Base-by-base conservation (phyloP, 2,888 invertebrate genomes). In the Deilephila porcellus region DNA sequence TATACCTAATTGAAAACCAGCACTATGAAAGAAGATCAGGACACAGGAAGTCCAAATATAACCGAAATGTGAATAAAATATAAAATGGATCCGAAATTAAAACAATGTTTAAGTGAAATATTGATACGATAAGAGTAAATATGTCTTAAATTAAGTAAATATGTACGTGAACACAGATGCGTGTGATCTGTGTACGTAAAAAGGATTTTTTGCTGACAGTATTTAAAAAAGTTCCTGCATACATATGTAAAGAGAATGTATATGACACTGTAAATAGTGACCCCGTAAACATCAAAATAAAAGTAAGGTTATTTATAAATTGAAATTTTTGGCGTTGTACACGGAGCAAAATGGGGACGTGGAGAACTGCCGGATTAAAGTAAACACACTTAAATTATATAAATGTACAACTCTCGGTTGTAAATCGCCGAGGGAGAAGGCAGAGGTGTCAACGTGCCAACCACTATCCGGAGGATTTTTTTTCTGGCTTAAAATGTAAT, bases 301-400 rank as follows among this genome's bases (percentile, higher is more conserved):
- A 67, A 20, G 34, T 67, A 4, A n/a, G n/a, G 34, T 64, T 64
- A 64, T 25, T 67, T 64, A 20, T n/a, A 17, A 32, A 20, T 45
- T 52, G 17, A 67, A 52, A 52, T 14, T 6, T 52, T 45, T 52
- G 45, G 52, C 45, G 17, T 17, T 67, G 52, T 52, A 25, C 6
- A 20, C 52, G 25, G n/a, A 63, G 45, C 34, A 95, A 87, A 88
- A 97, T 97, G 96, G 95, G 96, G 91, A 96, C 96, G 82, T 97
- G 97, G 97, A 96, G 97, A 91, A 96, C 96, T 90, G 97, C 96
- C 80, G 97, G 97, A 82, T 92, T 97, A 81, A 97, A 97, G 97
- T 97, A 94, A 96, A 96, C 74, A 67, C n/a, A 5, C 6, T 17
- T 17, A n/a, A 19, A 52, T 67, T 45, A 45, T 4, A n/a, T 20